These are phyloP conservation scores for Lysandra coridon DNA, from an alignment of 2,888 invertebrate species.

Conservation along the genomic window DNA sequence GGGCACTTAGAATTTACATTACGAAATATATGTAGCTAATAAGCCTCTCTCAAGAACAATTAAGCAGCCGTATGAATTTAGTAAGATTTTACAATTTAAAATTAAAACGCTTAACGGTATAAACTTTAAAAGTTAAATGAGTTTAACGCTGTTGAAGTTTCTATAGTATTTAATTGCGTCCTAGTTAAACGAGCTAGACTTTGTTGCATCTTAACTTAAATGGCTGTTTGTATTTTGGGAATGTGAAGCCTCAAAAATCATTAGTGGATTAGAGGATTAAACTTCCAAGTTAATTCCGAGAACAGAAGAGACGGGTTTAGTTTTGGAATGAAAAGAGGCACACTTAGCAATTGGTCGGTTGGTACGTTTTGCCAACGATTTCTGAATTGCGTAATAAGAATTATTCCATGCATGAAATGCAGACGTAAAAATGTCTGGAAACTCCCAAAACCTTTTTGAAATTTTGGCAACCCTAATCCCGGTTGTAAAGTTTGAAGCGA, in stretches of 20 bases:
- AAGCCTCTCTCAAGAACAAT: slow-evolving; percentile 18
- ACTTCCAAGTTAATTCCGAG: neutral
- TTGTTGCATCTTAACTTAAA: slow-evolving; percentile 24
- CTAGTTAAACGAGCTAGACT: slow-evolving; percentile 28
- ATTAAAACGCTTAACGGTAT: slow-evolving; percentile 25
- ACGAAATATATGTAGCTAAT: slow-evolving; percentile 9
- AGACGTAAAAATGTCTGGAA: neutral
- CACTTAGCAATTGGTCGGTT: neutral
- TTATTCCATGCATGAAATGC: neutral
- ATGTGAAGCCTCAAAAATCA: slow-evolving; percentile 6
- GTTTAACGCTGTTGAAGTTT: slow-evolving; percentile 30
- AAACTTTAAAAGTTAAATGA: slow-evolving; percentile 29
- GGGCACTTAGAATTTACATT: slow-evolving; percentile 15
- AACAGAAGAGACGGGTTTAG: neutral
- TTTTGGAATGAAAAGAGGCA: neutral
- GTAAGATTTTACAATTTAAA: slow-evolving; percentile 24
- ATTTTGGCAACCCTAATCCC: slow-evolving; percentile 15
- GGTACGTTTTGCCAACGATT: neutral
- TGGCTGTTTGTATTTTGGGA: slow-evolving; percentile 6
- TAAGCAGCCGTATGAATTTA: slow-evolving; percentile 25
- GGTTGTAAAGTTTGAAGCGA: slow-evolving; percentile 31
- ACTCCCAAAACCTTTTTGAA: neutral
- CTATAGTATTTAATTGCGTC: slow-evolving; percentile 33
- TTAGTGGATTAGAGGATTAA: neutral
- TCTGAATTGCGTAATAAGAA: neutral